Evolutionary conservation across 2,888 invertebrate species (phyloP).

Genomic region (Notodonta dromedarius): DNA sequence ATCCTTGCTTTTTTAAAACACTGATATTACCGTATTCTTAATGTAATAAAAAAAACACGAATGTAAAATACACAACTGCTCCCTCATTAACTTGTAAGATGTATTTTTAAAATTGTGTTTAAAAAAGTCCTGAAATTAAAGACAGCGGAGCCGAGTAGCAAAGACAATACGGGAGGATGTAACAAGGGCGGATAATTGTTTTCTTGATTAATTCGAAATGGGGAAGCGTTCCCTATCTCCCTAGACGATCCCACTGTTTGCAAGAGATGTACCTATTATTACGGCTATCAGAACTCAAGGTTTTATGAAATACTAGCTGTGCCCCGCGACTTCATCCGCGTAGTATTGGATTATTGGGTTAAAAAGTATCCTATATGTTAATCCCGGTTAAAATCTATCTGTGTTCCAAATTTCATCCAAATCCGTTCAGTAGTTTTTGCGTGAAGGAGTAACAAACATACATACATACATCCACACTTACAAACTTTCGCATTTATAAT

Average conservation of each 20-base stretch:
- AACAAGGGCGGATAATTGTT: slow-evolving; percentile 70
- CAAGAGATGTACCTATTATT: slow-evolving; percentile 8
- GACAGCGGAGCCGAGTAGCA: slow-evolving; percentile 17
- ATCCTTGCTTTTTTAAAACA: too few relatives aligned
- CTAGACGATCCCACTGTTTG: slow-evolving; percentile 9
- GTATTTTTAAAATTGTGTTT: slow-evolving; percentile 31
- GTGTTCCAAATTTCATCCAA: too few relatives aligned
- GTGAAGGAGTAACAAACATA: too few relatives aligned
- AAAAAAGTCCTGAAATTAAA: slow-evolving; percentile 27
- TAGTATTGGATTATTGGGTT: too few relatives aligned
- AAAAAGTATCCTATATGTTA: too few relatives aligned
- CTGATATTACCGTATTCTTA: neutral
- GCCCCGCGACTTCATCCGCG: neutral
- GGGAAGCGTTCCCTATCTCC: slow-evolving; percentile 31
- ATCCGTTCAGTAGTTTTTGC: too few relatives aligned
- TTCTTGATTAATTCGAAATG: slow-evolving; percentile 71
- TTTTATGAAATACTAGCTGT: neutral
- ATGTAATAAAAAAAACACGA: slow-evolving; percentile 7
- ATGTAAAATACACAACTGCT: slow-evolving; percentile 26
- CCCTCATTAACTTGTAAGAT: slow-evolving; percentile 20
- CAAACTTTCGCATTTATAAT: too few relatives aligned
- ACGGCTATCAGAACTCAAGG: neutral
- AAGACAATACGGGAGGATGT: slow-evolving; percentile 54
- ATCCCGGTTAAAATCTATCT: too few relatives aligned
- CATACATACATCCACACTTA: too few relatives aligned